Base-by-base conservation (phyloP, 2,888 invertebrate genomes). In the Keiferia lycopersicella region DNA sequence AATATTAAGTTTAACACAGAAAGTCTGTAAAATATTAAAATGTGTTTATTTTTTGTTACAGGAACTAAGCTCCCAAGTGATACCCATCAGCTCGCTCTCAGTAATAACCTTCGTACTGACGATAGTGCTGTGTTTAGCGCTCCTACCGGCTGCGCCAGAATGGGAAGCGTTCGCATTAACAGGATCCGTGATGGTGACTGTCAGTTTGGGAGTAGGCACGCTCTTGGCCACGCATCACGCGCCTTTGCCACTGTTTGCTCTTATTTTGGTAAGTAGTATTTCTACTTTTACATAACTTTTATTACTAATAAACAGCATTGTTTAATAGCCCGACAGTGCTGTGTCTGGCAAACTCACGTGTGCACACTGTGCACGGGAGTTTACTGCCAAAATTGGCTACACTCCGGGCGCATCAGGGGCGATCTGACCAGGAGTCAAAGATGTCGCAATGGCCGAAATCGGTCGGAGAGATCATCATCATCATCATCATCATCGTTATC, bases 231-330 rank as follows among this genome's bases (percentile, higher is more conserved):
- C 94, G 3, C 87, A 93, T 64, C 94, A 93, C 73, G 93, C 93
- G 22, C 94, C 94, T 12, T 76, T 96, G 71, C 95, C 96, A 0
- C 92, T 97, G 48, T 97, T 96, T 78, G 95, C 96, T 38, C 91
- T 96, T 1, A 94, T 97, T 72, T 86, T 97, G 86, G 94, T 94
- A 76, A 89, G 91, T 80, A 7, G n/a, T 45, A n/a, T 2, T 6
- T 16, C 45, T 39, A 39, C 39, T 26, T 26, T 26, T 6, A 2
- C 26, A 26, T 26, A n/a, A n/a, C n/a, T n/a, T n/a, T n/a, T n/a
- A n/a, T n/a, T n/a, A n/a, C n/a, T n/a, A n/a, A n/a, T n/a, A n/a
- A n/a, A n/a, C n/a, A n/a, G n/a, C n/a, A n/a, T n/a, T n/a, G n/a
- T n/a, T n/a, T n/a, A n/a, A n/a, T n/a, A n/a, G n/a, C n/a, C n/a